Conservation (phyloP, 2,888 invertebrate species). For the Silvanus unidentatus region DNA sequence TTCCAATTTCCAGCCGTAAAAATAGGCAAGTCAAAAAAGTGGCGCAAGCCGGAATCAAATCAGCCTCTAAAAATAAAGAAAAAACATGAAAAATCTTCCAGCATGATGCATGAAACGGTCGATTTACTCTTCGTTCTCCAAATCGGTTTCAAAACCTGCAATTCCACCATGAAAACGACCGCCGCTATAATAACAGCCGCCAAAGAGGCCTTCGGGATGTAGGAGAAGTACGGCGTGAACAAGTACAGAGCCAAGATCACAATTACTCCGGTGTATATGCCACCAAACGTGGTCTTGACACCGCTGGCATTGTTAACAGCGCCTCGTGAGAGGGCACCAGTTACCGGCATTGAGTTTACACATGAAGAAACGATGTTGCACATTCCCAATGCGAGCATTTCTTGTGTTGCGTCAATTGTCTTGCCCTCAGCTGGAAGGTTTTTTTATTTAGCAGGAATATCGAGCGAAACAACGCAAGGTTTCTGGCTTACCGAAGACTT, state of each 20-base stretch:
- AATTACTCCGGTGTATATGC: slow-evolving; percentile 56
- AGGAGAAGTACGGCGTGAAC: slow-evolving; percentile 61
- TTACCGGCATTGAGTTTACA: slow-evolving; percentile 62
- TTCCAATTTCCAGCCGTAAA: slow-evolving; percentile 61
- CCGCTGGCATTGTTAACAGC: slow-evolving; percentile 69
- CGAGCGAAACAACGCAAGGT: not conserved
- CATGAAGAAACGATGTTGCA: slow-evolving; percentile 64
- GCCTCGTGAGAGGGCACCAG: slow-evolving; percentile 57
- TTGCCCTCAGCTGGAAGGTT: slow-evolving; percentile 50
- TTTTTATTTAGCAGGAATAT: slow-evolving; percentile 2
- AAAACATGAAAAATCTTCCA: slow-evolving; percentile 7
- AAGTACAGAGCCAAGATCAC: slow-evolving; percentile 52
- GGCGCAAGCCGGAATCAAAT: slow-evolving; percentile 58
- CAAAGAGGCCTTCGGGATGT: slow-evolving; percentile 59
- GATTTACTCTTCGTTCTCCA: slow-evolving; percentile 60
- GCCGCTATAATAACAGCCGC: slow-evolving; percentile 68
- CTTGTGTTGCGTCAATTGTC: slow-evolving; percentile 63
- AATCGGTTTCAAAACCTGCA: slow-evolving; percentile 58
- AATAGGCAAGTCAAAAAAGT: slow-evolving; percentile 62
- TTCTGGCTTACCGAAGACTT: slow-evolving; percentile 57
- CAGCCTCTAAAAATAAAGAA: slow-evolving; percentile 52
- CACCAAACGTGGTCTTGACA: slow-evolving; percentile 62
- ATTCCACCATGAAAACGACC: slow-evolving; percentile 63
- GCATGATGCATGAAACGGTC: not conserved
- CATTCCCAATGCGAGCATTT: slow-evolving; percentile 60